Conservation (phyloP, 1,140 invertebrate genomes). For the Leptestheria dahalacensis region DNA sequence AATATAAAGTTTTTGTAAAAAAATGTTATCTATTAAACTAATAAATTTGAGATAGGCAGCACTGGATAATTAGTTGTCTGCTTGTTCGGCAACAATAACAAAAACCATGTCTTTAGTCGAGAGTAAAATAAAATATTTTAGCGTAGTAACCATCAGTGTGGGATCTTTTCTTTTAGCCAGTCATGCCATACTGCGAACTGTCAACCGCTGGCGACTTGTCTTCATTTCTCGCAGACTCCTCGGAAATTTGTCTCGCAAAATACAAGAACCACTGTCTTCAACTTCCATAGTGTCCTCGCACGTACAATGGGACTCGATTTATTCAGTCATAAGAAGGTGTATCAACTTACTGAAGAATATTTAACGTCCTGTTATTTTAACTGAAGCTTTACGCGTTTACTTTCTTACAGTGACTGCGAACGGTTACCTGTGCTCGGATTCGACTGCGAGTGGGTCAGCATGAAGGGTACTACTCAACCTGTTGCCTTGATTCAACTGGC, state of each 20-base stretch:
- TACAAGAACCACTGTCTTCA: background rate
- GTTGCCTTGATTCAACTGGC: conserved; percentile 48
- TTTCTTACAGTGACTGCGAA: conserved; percentile 13
- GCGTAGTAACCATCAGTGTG: background rate
- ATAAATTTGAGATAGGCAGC: no score
- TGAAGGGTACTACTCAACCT: conserved; percentile 30
- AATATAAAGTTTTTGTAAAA: no score
- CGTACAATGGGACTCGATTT: background rate
- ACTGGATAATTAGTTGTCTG: no score
- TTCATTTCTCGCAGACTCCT: background rate
- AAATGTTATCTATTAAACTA: no score
- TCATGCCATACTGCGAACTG: background rate
- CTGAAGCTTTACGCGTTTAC: background rate
- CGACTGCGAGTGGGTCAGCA: conserved; percentile 54
- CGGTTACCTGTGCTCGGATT: conserved; percentile 38
- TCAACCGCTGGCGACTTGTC: background rate
- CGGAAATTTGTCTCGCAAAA: background rate
- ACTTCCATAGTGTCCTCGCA: background rate
- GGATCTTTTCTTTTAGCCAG: background rate
- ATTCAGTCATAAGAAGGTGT: background rate
- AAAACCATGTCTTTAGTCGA: background rate
- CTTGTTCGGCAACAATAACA: no score
- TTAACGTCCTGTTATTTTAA: background rate
- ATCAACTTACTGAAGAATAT: background rate
- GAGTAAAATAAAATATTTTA: background rate